Percentiles rank a stretch among this genome's conserved stretches.
phyloP scores from a whole-genome alignment of 2,113 vertebrate genomes.

The Elephantulus edwardii region DNA sequence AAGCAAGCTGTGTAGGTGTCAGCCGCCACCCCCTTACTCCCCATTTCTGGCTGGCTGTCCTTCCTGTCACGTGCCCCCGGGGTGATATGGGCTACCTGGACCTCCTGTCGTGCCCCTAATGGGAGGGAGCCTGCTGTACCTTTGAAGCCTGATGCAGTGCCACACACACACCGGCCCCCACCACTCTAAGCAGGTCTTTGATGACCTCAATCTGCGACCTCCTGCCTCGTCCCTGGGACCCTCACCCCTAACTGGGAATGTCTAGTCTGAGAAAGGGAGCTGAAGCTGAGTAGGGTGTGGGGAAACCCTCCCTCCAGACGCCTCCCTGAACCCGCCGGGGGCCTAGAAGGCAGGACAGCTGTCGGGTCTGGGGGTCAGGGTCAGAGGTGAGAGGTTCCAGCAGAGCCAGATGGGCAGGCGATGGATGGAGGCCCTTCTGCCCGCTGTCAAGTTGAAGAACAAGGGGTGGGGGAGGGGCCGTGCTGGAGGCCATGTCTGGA shows the following conservation, averaged over 20 bases:
- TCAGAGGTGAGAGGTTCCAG: background rate
- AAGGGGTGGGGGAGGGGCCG: background rate
- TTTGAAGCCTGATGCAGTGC: background rate
- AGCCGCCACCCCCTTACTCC: too few species aligned
- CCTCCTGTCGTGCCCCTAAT: background rate
- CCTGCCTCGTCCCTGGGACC: background rate
- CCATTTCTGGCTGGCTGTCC: background rate
- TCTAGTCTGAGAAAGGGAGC: background rate
- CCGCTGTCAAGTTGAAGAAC: background rate
- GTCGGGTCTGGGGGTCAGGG: background rate
- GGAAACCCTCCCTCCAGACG: background rate
- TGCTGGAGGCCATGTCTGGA: background rate
- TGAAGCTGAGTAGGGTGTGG: background rate
- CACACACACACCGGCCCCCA: background rate
- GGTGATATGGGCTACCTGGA: background rate
- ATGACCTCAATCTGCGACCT: background rate
- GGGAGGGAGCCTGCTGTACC: background rate
- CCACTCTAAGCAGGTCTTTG: background rate
- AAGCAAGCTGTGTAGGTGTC: background rate
- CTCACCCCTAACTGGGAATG: background rate
- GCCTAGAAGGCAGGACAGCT: constrained; percentile 14
- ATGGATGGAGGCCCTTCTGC: background rate
- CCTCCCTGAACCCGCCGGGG: background rate
- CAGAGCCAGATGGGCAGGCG: background rate
- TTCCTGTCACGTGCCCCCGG: background rate